Conservation (phyloP, 2,888 invertebrate species). For the Dioctria linearis region DNA sequence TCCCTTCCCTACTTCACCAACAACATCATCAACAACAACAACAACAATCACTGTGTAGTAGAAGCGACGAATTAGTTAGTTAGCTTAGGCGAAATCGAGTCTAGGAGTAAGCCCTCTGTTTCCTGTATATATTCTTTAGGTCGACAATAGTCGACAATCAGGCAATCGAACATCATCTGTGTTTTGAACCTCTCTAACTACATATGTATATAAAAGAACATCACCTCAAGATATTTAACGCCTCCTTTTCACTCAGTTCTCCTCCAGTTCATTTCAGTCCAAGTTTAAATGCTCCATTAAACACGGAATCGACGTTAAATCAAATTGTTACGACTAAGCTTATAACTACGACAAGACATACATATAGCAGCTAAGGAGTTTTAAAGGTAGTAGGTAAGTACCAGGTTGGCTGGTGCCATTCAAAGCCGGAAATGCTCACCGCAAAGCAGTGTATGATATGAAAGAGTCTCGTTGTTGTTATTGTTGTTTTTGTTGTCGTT, state of each 20-base stretch:
- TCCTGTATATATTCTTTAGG: too few relatives aligned
- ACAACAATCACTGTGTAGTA: too few relatives aligned
- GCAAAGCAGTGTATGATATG: neutral
- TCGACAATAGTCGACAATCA: neutral
- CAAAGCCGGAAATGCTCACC: conserved; percentile 41
- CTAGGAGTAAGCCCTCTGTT: too few relatives aligned
- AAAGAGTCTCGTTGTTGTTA: neutral
- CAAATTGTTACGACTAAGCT: conserved; percentile 28
- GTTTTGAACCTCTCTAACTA: neutral
- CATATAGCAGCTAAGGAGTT: neutral
- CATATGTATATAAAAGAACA: neutral
- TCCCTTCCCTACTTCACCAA: too few relatives aligned
- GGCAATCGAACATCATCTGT: neutral
- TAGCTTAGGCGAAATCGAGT: neutral
- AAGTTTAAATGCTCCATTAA: conserved; percentile 51
- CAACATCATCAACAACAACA: too few relatives aligned
- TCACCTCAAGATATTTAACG: conserved; percentile 50
- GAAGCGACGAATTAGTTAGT: too few relatives aligned
- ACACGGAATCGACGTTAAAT: conserved; percentile 44
- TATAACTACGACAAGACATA: neutral
- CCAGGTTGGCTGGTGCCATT: conserved; percentile 12
- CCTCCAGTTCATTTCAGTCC: conserved; percentile 26
- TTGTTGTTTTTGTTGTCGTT: too few relatives aligned
- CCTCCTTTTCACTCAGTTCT: conserved; percentile 33
- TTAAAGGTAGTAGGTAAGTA: too few relatives aligned